Percentiles rank a stretch among this genome's conserved stretches.
Evolutionary conservation across 2,797 vertebrate species (phyloP).

Genomic region (Acridotheres tristis): DNA sequence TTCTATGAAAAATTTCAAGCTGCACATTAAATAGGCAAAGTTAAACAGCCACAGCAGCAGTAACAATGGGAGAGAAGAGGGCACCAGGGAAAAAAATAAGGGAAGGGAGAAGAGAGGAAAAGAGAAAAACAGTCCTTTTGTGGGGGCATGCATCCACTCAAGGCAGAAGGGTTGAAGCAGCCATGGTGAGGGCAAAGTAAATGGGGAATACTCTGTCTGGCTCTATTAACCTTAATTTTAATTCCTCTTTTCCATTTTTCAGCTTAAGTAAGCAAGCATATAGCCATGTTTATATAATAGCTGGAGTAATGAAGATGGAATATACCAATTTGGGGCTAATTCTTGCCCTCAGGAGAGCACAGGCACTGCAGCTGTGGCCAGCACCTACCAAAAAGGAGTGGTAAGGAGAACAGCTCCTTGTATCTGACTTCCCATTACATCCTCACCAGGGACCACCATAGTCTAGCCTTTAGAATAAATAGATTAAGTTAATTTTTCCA

Average conservation of each 20-base stretch:
- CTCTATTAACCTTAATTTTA: slow-evolving; percentile 62
- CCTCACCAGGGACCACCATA: slow-evolving; percentile 11
- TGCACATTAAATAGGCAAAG: not conserved
- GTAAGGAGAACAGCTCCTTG: slow-evolving; percentile 38
- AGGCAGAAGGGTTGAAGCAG: not conserved
- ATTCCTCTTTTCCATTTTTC: slow-evolving; percentile 54
- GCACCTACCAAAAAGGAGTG: not conserved
- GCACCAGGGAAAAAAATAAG: not conserved
- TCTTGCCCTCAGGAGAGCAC: slow-evolving; percentile 42
- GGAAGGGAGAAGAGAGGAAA: not conserved
- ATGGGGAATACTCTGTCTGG: not conserved
- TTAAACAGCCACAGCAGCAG: not conserved
- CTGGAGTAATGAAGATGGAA: slow-evolving; percentile 65
- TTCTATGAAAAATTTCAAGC: not conserved
- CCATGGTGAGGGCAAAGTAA: not conserved
- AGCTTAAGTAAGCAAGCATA: slow-evolving; percentile 56
- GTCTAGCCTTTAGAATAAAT: slow-evolving; percentile 23
- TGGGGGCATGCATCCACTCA: not conserved
- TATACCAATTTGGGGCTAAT: slow-evolving; percentile 62
- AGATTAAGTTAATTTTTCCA: slow-evolving; percentile 48
- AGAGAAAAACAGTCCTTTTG: not conserved
- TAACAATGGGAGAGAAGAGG: not conserved
- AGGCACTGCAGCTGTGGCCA: slow-evolving; percentile 38
- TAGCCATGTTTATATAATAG: slow-evolving; percentile 55
- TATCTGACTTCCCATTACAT: slow-evolving; percentile 15